Base-by-base conservation (phyloP, 1,140 invertebrate species). In the Andricus grossulariae region DNA sequence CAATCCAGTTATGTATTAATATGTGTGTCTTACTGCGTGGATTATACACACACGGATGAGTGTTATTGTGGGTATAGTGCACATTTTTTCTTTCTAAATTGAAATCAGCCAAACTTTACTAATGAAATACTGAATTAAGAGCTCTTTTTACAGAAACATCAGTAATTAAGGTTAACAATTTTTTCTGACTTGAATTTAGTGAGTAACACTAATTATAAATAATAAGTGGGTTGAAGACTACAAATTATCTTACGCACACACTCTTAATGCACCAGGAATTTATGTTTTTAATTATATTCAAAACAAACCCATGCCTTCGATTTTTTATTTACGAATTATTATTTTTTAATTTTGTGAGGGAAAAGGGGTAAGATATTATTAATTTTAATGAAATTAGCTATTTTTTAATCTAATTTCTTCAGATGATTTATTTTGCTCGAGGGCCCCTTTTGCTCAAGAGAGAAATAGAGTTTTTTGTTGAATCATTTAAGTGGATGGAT, bases 1-100 rank as follows among this genome's bases (percentile, higher is more conserved):
- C 25, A 66, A 66, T 66, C 15, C 13, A 66, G 32, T 32, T 32
- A 39, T 66, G 16, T 39, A 66, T 32, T 32, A 32, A 32, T 66
- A 45, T 66, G 60, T 66, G 60, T 66, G 60, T 66, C 60, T 66
- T 39, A 66, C n/a, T 66, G 10, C 60, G 25, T 66, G 60, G 25
- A 66, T 66, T 66, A 16, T 66, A 66, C 39, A 25, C 25, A 66
- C 57, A 66, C 57, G 19, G 39, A 39, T 66, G 57, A 66, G 57
- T 66, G 57, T 66, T 25, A 66, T 13, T 66, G 60, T 66, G 60
- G 32, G 39, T 66, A 39, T 66, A 66, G 45, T 66, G 10, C 60
- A 66, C 60, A 39, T 66, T 66, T 66, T 39, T 13, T 25, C 57
- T 66, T 32, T 66, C 25, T 66, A 39, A 39, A 66, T 66, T 66